Evolutionary conservation across 2,888 invertebrate genomes (phyloP).

Genomic region (Archips xylosteana): DNA sequence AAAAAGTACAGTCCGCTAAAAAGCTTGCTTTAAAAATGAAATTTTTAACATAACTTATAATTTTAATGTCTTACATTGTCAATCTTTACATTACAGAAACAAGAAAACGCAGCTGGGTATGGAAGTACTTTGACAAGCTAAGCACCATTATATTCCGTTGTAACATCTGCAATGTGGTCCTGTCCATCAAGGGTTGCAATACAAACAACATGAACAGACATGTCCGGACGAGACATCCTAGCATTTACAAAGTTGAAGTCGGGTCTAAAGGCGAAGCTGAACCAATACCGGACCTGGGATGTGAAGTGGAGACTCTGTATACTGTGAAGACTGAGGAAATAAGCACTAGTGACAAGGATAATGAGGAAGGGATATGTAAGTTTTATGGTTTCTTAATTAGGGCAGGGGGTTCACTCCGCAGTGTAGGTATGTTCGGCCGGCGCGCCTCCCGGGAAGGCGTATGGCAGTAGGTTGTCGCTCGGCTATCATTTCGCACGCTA

Average conservation of each 20-base stretch:
- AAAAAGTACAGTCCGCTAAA: too few relatives aligned
- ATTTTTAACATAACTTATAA: too few relatives aligned
- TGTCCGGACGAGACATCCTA: slow-evolving; percentile 69
- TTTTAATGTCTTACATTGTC: too few relatives aligned
- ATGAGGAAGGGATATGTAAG: slow-evolving; percentile 46
- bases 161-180: slow-evolving; percentile 71
- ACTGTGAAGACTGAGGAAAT: slow-evolving; percentile 64
- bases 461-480: too few relatives aligned
- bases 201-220: slow-evolving; percentile 81
- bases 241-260: slow-evolving; percentile 65
- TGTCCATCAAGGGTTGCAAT: slow-evolving; percentile 80
- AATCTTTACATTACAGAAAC: slow-evolving; percentile 57
- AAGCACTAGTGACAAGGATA: slow-evolving; percentile 58
- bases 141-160: slow-evolving; percentile 76
- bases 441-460: too few relatives aligned
- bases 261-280: slow-evolving; percentile 49
- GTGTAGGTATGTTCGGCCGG: too few relatives aligned
- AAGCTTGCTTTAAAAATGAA: too few relatives aligned
- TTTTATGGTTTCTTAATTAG: background rate
- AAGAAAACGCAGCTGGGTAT: slow-evolving; percentile 79
- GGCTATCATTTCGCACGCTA: too few relatives aligned
- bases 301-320: slow-evolving; percentile 58
- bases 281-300: slow-evolving; percentile 44
- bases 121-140: slow-evolving; percentile 78
- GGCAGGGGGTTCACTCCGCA: too few relatives aligned